Evolutionary conservation across 2,888 invertebrate genomes (phyloP).

Genomic region (Odontothrips loti): DNA sequence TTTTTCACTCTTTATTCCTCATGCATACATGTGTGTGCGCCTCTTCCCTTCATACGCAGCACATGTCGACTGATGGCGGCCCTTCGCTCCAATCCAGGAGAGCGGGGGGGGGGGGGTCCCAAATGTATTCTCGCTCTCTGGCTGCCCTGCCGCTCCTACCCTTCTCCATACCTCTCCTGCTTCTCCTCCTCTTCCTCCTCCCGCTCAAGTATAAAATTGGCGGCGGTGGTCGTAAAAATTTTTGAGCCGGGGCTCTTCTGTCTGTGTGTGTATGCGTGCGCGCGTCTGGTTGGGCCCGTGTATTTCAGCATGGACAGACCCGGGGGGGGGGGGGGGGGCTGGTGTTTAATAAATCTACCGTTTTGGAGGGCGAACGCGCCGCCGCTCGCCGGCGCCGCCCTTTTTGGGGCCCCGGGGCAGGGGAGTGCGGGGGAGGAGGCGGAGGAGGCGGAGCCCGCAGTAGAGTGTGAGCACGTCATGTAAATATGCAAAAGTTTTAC

Average conservation of each 20-base stretch:
- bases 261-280: not conserved
- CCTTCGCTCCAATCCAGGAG: not conserved
- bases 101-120: too few species aligned
- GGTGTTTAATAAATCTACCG: constrained; percentile 11
- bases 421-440: not conserved
- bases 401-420: not conserved
- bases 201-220: constrained; percentile 25
- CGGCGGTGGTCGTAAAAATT: constrained; percentile 5
- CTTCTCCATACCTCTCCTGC: not conserved
- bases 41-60: constrained; percentile 9
- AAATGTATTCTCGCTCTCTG: too few species aligned
- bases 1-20: not conserved
- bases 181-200: not conserved
- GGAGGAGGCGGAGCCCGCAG: not conserved
- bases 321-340: not conserved
- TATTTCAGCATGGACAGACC: not conserved
- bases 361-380: not conserved
- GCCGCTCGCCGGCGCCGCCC: not conserved
- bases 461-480: too few species aligned
- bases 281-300: not conserved
- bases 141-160: too few species aligned
- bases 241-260: not conserved
- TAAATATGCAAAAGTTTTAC: too few species aligned
- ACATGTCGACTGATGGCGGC: not conserved
- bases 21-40: constrained; percentile 5